phyloP scores from a whole-genome alignment of 1,140 invertebrate species.

The Drosophila eugracilis region DNA sequence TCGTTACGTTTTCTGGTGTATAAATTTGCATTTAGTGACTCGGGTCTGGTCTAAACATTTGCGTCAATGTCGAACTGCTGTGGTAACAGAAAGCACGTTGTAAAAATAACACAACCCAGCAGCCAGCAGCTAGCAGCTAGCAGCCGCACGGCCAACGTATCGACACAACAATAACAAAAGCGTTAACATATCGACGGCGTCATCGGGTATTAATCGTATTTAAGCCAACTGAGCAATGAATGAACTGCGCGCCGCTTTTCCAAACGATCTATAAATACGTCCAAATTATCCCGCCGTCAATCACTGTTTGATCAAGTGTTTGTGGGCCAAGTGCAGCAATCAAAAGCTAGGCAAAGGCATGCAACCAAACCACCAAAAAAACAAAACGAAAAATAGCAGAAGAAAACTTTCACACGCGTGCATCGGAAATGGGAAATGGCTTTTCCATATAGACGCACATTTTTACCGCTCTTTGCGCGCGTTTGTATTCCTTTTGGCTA shows the following conservation, averaged over 20 bases:
- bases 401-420: constrained; percentile 22
- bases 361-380: not conserved
- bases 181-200: constrained; percentile 34
- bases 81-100: constrained; percentile 65
- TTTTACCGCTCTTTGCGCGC: constrained; percentile 5
- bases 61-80: constrained; percentile 69
- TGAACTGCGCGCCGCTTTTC: constrained; percentile 39
- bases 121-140: not conserved
- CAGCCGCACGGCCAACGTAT: constrained; percentile 23
- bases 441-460: constrained; percentile 23
- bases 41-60: constrained; percentile 47
- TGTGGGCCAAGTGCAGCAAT: constrained; percentile 40
- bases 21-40: constrained; percentile 62
- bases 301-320: constrained; percentile 35
- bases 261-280: constrained; percentile 38
- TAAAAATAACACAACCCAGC: constrained; percentile 73
- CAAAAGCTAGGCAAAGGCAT: not conserved
- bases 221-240: constrained; percentile 69
- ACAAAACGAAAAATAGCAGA: not conserved
- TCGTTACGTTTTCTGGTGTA: not conserved
- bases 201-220: constrained; percentile 48
- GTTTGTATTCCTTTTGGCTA: not conserved
- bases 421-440: constrained; percentile 21
- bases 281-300: constrained; percentile 42
- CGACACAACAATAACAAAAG: constrained; percentile 38